phyloP scores from a whole-genome alignment of 1,140 invertebrate genomes.

The Platyura marginata region DNA sequence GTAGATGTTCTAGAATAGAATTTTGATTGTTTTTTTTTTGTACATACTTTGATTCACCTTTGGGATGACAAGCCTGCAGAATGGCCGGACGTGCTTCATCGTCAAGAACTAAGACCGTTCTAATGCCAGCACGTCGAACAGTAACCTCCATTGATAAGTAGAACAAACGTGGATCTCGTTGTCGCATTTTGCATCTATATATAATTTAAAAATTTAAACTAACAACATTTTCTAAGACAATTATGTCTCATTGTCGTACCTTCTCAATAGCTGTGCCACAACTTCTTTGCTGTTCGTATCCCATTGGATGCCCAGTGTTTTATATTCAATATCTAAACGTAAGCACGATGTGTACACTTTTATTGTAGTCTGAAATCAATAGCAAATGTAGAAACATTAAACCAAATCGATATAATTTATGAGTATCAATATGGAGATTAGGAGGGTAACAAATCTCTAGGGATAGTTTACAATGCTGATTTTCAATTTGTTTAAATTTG shows the following conservation, averaged over 20 bases:
- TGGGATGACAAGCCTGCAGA: constrained; percentile 76
- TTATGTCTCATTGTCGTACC: constrained; percentile 39
- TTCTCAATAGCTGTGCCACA: constrained; percentile 63
- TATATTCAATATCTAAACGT: constrained; percentile 82
- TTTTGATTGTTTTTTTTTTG: too few species aligned
- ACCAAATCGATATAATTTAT: constrained; percentile 5
- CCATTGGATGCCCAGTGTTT: constrained; percentile 71
- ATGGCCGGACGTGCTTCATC: constrained; percentile 75
- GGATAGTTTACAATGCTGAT: too few species aligned
- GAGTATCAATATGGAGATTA: neutral
- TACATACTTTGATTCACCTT: constrained; percentile 72
- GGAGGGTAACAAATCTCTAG: neutral
- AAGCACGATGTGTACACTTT: constrained; percentile 79
- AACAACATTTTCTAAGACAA: neutral
- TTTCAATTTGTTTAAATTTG: neutral
- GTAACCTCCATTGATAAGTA: constrained; percentile 87
- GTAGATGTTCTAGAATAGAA: neutral
- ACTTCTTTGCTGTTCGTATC: constrained; percentile 73
- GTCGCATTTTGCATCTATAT: constrained; percentile 47
- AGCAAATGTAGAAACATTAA: constrained; percentile 6
- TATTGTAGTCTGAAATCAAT: constrained; percentile 61
- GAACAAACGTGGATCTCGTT: constrained; percentile 79
- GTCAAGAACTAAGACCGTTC: constrained; percentile 66
- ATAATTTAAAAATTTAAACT: neutral
- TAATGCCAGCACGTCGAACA: constrained; percentile 56